Base-by-base conservation (phyloP, 2,113 vertebrate genomes). In the Labeo catla region DNA sequence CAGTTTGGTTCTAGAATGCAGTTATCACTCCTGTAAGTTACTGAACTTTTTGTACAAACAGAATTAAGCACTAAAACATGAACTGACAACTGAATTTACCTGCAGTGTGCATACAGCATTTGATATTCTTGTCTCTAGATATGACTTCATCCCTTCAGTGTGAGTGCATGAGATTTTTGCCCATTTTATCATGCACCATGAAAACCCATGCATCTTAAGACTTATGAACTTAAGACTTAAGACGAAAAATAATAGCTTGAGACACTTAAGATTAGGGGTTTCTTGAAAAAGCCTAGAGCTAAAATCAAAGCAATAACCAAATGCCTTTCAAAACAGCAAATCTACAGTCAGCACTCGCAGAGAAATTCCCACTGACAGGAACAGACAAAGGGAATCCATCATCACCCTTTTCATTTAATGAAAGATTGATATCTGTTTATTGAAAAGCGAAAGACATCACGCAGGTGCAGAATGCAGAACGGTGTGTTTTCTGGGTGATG, bases 341-440 rank as follows among this genome's bases (percentile, higher is more conserved):
- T 77, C 76, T 36, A 36, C 49, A 21, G 5, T 54, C 76, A 34
- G 50, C 13, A 39, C 9, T 4, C 61, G 6, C 21, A 39, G 28
- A 13, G 21, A 8, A 50, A 54, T 36, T 82, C 16, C 45, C 63
- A 39, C 16, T 13, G 47, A 68, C 65, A n/a, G 34, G 47, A 82
- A 45, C 43, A 49, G 63, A 21, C 47, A 49, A 81, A 34, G n/a
- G 23, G 23, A 49, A 81, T 66, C 28, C 45, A 34, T 9, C 47
- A 21, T 52, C 49, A 1, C 8, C 8, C 7, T 47, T 81, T 81
- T 68, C 45, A 11, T 52, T 70, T 28, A 50, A 82, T 82, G 28
- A 70, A 82, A 70, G 63, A 82, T 82, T 70, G 57, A 79, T 82
- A 82, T 77, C 63, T 43, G 11, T 84, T 70, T 65, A 39, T 47